Conservation (phyloP, 2,113 vertebrate genomes). For the Balaenoptera acutorostrata region DNA sequence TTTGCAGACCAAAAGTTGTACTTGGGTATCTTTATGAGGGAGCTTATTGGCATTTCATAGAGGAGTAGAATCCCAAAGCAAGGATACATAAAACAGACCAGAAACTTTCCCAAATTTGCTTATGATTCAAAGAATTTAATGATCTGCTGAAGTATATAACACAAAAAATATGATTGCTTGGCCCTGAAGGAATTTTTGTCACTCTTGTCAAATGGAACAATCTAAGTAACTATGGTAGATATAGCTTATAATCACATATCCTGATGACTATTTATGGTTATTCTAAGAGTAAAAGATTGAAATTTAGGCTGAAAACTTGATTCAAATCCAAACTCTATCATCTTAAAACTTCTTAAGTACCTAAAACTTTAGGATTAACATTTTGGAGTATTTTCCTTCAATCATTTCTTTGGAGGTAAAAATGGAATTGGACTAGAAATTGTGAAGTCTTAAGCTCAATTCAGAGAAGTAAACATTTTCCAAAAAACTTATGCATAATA, state of each 20-base stretch:
- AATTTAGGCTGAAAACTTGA: not conserved
- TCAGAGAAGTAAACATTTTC: slow-evolving; percentile 8
- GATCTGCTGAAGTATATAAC: not conserved
- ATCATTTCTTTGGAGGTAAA: not conserved
- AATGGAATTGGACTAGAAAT: not conserved
- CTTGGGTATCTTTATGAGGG: not conserved
- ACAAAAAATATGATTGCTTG: not conserved
- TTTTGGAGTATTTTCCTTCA: not conserved
- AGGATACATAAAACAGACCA: not conserved
- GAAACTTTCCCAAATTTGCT: not conserved
- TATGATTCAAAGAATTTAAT: not conserved
- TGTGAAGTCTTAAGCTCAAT: not conserved
- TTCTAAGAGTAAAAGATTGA: not conserved
- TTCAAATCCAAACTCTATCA: not conserved
- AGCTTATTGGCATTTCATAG: slow-evolving; percentile 9
- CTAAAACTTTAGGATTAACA: not conserved
- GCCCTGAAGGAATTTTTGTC: not conserved
- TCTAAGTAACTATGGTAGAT: not conserved
- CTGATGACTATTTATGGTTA: not conserved
- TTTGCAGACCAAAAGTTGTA: not conserved
- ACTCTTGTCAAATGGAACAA: not conserved
- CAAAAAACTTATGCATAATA: not conserved
- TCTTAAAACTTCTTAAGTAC: not conserved
- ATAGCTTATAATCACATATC: not conserved
- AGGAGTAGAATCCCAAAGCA: slow-evolving; percentile 3